phyloP scores from a whole-genome alignment of 2,797 vertebrate species.

The Sebastes kiyomatsui region DNA sequence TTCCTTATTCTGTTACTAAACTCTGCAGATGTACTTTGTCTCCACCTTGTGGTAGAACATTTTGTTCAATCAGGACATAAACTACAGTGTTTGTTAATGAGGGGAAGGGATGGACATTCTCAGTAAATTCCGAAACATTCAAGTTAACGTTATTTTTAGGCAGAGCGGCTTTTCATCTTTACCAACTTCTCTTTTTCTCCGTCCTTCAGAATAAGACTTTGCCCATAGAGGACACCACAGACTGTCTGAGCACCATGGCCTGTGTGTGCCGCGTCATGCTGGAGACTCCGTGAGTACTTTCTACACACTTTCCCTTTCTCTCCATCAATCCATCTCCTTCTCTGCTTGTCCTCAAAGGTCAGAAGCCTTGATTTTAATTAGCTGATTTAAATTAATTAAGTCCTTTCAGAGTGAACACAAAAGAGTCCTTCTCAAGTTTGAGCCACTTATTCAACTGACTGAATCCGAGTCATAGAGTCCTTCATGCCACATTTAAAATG shows the following conservation, averaged over 20 bases:
- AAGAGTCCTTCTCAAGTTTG: neutral
- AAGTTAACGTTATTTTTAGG: neutral
- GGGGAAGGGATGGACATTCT: neutral
- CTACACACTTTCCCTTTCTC: neutral
- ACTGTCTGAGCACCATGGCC: conserved; percentile 95
- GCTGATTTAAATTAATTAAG: neutral
- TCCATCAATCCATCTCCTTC: neutral
- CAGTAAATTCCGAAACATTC: neutral
- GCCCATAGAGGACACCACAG: conserved; percentile 93
- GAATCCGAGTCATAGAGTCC: neutral
- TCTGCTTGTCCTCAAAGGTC: conserved; percentile 1
- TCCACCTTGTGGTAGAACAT: conserved; percentile 60
- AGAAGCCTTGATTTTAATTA: conserved; percentile 30
- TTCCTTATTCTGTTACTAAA: neutral
- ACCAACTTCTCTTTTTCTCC: neutral
- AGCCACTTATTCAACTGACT: conserved; percentile 21
- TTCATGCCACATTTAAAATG: conserved; percentile 30
- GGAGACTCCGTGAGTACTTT: conserved; percentile 91
- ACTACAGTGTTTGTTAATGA: neutral
- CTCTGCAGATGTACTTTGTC: conserved; percentile 24
- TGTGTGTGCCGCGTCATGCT: conserved; percentile 93
- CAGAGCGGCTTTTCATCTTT: neutral
- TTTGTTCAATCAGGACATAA: neutral
- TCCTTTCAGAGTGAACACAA: conserved; percentile 25
- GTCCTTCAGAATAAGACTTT: conserved; percentile 89